Base-by-base conservation (phyloP, 2,888 invertebrate genomes). In the Xanthorhoe spadicearia region DNA sequence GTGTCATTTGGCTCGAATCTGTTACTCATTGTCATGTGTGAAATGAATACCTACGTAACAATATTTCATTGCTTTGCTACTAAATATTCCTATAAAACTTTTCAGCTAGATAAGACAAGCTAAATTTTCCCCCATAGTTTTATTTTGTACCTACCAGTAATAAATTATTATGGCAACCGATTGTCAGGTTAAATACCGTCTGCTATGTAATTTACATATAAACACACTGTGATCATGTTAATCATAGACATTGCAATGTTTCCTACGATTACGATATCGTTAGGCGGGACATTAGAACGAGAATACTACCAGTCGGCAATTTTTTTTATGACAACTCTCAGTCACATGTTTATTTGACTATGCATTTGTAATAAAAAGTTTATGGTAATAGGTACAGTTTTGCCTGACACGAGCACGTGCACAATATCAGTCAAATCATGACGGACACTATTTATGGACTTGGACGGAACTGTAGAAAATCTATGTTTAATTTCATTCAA, bases 201-300 rank as follows among this genome's bases (percentile, higher is more conserved):
- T 13, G 38, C 10, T 13, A 43, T 4, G 13, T 43, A 43, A 43
- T 43, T 43, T 43, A 43, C 38, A 13, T 13, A 43, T 32, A 13
- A 43, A 13, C 7, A 13, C 38, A 43, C 38, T 13, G 13, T 13
- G 38, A 43, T 43, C 38, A 63, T 56, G 50, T 43, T 43, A 59
- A 64, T 59, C 48, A 65, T 64, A 46, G 32, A 51, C 54, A 59
- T 54, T 51, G 17, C 23, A 46, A 54, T 19, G 56, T 57, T 66
- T 61, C 64, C 68, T 57, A 64, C 70, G 74, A 81, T 85, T 83
- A 86, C 83, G 85, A 74, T 75, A 80, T 86, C 88, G 77, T 88
- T 86, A 86, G 61, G 69, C 43, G 64, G 17, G 10, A 49, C 54
- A 60, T 67, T 60, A 55, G 0, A 15, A 28, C 8, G 48, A 52